phyloP scores from a whole-genome alignment of 1,140 invertebrate species.

The Bombus pascuorum region DNA sequence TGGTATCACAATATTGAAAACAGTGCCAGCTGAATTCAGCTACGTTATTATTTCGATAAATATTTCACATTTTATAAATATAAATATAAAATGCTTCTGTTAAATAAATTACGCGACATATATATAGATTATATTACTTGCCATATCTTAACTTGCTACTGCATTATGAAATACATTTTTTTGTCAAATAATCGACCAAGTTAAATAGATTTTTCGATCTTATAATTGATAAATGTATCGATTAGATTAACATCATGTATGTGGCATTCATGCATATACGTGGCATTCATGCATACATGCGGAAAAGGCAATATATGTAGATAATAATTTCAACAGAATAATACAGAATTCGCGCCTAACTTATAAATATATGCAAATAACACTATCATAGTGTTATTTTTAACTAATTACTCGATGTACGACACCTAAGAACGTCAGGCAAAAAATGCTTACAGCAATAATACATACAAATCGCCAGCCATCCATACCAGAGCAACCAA shows the following conservation, averaged over 20 bases:
- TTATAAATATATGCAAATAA: too few relatives aligned
- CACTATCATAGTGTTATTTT: background rate
- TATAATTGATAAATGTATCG: background rate
- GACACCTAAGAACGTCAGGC: background rate
- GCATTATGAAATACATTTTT: background rate
- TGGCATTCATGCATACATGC: too few relatives aligned
- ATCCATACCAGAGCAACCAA: slow-evolving; percentile 27
- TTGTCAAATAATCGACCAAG: background rate
- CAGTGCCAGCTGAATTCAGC: slow-evolving; percentile 19
- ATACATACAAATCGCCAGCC: slow-evolving; percentile 38
- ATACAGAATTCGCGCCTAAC: background rate
- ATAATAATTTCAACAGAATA: background rate
- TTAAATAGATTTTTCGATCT: slow-evolving; percentile 9
- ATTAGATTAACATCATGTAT: background rate
- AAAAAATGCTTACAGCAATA: slow-evolving; percentile 2
- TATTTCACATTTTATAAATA: background rate
- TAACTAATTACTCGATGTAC: background rate
- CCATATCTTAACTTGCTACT: background rate
- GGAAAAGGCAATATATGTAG: background rate
- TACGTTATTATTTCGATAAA: background rate
- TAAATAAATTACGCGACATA: background rate
- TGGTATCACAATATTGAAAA: slow-evolving; percentile 5
- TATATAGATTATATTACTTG: background rate
- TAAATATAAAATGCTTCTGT: background rate
- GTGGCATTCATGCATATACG: background rate